Conservation (phyloP, 2,113 vertebrate species). For the Antidorcas marsupialis region DNA sequence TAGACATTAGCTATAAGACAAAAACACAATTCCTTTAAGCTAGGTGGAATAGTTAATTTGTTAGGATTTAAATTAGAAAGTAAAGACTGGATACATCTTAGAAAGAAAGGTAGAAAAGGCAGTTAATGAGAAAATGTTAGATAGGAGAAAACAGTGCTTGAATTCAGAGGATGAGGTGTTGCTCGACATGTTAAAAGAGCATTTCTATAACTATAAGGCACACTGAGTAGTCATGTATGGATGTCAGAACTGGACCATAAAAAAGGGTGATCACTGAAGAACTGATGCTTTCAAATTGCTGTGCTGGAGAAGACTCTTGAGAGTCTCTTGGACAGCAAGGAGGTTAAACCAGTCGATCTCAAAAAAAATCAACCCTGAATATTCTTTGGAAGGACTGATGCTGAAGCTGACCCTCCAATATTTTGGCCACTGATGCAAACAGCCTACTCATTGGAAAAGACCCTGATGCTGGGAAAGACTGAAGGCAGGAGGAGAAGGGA, state of each 20-base stretch:
- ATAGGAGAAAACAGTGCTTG: neutral
- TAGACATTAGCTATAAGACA: neutral
- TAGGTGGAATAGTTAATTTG: neutral
- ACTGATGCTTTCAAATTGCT: neutral
- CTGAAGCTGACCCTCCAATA: neutral
- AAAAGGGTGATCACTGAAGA: neutral
- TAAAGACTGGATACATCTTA: neutral
- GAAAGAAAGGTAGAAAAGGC: neutral
- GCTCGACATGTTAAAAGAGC: neutral
- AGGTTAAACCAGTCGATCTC: neutral
- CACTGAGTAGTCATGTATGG: neutral
- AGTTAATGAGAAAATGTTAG: neutral
- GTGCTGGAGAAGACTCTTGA: neutral
- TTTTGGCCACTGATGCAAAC: fast-evolving
- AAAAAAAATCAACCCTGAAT: neutral
- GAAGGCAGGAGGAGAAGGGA: neutral
- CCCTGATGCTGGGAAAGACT: neutral
- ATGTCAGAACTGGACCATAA: neutral
- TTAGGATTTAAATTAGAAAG: neutral
- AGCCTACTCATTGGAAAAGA: neutral
- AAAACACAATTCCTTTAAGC: neutral
- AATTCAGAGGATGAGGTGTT: neutral
- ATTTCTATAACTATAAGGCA: neutral
- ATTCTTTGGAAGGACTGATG: neutral
- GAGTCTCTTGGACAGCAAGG: neutral